Percentiles rank a stretch among this genome's conserved stretches.
Evolutionary conservation across 2,797 vertebrate species (phyloP).

Genomic region (Arnoldichthys spilopterus): DNA sequence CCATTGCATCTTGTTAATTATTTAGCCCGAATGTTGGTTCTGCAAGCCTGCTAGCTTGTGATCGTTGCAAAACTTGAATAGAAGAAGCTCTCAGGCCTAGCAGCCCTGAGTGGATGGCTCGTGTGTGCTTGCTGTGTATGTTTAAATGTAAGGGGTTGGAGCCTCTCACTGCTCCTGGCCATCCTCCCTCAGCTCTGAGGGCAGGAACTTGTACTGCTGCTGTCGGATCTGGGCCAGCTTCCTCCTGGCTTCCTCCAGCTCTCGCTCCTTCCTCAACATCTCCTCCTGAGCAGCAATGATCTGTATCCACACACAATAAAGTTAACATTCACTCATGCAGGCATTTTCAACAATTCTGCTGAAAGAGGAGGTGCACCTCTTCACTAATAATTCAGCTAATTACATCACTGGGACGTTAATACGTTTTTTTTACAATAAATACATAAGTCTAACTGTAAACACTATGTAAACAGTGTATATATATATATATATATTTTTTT

Average conservation of each 20-base stretch:
- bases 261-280: constrained; percentile 95
- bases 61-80: constrained; percentile 35
- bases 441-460: too few relatives aligned
- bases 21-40: constrained; percentile 52
- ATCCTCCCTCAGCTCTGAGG: constrained; percentile 91
- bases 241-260: constrained; percentile 93
- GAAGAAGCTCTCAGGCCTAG: constrained; percentile 45
- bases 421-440: too few relatives aligned
- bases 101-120: constrained; percentile 48
- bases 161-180: constrained; percentile 83
- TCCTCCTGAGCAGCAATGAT: constrained; percentile 98
- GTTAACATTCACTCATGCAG: neutral
- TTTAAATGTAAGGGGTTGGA: neutral
- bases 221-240: constrained; percentile 94
- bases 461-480: too few relatives aligned
- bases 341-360: too few relatives aligned
- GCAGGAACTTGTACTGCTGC: constrained; percentile 98
- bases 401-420: too few relatives aligned
- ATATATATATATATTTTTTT: too few relatives aligned
- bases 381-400: neutral
- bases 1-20: constrained; percentile 59
- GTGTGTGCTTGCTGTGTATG: constrained; percentile 21
- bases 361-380: neutral
- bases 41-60: constrained; percentile 54
- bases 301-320: constrained; percentile 66